Percentiles rank a stretch among this genome's conserved stretches.
phyloP scores from a whole-genome alignment of 2,113 vertebrate species.

The Labrus mixtus region DNA sequence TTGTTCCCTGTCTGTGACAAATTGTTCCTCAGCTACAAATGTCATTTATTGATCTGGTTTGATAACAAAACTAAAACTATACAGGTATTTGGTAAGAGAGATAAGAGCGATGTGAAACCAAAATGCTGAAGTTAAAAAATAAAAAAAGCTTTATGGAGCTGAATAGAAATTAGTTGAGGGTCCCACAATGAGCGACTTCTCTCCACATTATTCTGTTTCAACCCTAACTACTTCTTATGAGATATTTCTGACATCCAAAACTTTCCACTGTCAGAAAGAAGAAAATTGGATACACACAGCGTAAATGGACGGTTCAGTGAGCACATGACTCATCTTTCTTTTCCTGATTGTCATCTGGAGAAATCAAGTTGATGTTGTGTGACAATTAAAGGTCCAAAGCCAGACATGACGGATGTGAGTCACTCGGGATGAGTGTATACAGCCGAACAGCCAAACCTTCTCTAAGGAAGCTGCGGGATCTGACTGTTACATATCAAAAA shows the following conservation, averaged over 20 bases:
- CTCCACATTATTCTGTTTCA: neutral
- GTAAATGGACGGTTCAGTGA: slow-evolving; percentile 35
- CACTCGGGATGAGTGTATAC: slow-evolving; percentile 8
- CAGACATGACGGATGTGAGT: slow-evolving; percentile 5
- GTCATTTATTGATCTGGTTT: slow-evolving; percentile 55
- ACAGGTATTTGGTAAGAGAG: neutral
- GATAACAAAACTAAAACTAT: slow-evolving; percentile 17
- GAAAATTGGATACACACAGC: neutral
- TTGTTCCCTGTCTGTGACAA: slow-evolving; percentile 37
- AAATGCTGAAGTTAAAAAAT: neutral
- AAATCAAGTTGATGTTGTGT: slow-evolving; percentile 31
- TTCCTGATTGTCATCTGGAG: slow-evolving; percentile 12
- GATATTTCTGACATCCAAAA: slow-evolving; percentile 1
- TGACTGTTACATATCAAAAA: slow-evolving; percentile 12
- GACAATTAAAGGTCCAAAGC: slow-evolving; percentile 22
- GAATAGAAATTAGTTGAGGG: no score
- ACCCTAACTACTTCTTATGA: neutral
- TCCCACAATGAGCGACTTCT: neutral
- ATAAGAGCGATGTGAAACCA: no score
- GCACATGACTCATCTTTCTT: slow-evolving; percentile 29
- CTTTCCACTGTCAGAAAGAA: slow-evolving; percentile 20
- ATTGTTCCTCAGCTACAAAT: slow-evolving; percentile 23
- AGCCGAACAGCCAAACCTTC: slow-evolving; percentile 23
- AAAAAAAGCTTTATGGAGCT: neutral
- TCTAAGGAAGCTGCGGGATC: slow-evolving; percentile 12